Evolutionary conservation across 2,113 vertebrate species (phyloP), one percentile per base, ranked within the genome.

Genomic region (Mastomys natalensis): DNA sequence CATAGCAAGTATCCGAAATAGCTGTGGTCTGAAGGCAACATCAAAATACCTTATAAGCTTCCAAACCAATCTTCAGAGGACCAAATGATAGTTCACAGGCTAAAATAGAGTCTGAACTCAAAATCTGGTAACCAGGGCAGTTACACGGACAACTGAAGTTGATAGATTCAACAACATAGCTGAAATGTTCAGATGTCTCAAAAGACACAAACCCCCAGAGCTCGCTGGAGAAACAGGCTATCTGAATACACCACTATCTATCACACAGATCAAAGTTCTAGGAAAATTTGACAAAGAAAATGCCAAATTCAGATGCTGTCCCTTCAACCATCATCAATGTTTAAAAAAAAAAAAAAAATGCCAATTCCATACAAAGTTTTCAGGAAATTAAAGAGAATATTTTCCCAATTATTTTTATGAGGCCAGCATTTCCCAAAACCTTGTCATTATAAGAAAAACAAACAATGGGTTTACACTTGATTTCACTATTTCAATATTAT

Each of bases 321-420:
- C 72, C 29, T 72, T 43, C 10, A 94, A 85, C 43, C 58, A 45
- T 9, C 24, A 94, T 43, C 48, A 72, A 68, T 62, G 60, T 62
- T 43, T 21, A 89, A 84, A 77, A 26, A 62, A 73, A 26, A 73
- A 26, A 11, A 10, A 16, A 64, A 17, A 74, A 68, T 51, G 40
- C 10, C 7, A 64, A 91, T 51, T 92, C 87, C 92, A 55, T 12
- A 91, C 7, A 77, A 51, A 89, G 45, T 53, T 92, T 84, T 16
- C n/a, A 70, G 51, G 82, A 89, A 34, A 89, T 76, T 12, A 85
- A 60, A 37, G 34, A 24, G 40, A 37, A 70, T 24, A 78, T 87
- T 66, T 93, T 93, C 64, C 31, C 64, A 87, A 87, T n/a, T 55
- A 26, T 60, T 89, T 93, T 19, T 77, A 77, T 91, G n/a, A 72